A percentile compares a stretch with the other conserved stretches of the same genome.
phyloP scores from a whole-genome alignment of 2,113 vertebrate genomes.

The Oceanites oceanicus region DNA sequence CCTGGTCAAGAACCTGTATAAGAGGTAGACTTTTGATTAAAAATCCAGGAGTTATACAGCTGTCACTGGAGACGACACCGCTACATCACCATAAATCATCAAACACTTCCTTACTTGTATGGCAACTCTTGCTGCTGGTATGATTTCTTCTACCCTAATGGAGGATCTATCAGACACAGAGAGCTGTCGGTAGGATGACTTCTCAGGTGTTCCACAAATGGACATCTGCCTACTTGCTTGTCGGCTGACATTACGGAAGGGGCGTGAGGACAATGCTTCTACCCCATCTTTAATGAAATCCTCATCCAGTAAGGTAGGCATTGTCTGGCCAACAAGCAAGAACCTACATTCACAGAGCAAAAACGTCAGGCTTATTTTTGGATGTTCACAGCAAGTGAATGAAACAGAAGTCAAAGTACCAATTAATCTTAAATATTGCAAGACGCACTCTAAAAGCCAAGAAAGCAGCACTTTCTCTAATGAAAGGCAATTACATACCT shows the following conservation, averaged over 20 bases:
- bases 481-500: conserved; percentile 75
- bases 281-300: conserved; percentile 88
- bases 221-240: conserved; percentile 90
- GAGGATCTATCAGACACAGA: conserved; percentile 96
- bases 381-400: background rate
- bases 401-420: background rate
- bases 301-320: conserved; percentile 90
- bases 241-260: conserved; percentile 89
- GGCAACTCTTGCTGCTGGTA: conserved; percentile 94
- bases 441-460: background rate
- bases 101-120: conserved; percentile 83
- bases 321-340: conserved; percentile 93
- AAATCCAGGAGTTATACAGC: background rate
- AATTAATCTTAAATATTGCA: background rate
- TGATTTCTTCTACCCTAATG: conserved; percentile 96
- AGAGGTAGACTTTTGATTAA: background rate
- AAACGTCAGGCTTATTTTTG: background rate
- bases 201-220: conserved; percentile 94
- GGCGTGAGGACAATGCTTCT: conserved; percentile 92
- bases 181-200: conserved; percentile 92
- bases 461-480: background rate
- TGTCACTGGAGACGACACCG: background rate
- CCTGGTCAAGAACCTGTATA: background rate
- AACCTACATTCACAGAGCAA: conserved; percentile 77
- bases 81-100: background rate